Conservation (phyloP, 2,113 vertebrate species). For the Misgurnus mizolepis region DNA sequence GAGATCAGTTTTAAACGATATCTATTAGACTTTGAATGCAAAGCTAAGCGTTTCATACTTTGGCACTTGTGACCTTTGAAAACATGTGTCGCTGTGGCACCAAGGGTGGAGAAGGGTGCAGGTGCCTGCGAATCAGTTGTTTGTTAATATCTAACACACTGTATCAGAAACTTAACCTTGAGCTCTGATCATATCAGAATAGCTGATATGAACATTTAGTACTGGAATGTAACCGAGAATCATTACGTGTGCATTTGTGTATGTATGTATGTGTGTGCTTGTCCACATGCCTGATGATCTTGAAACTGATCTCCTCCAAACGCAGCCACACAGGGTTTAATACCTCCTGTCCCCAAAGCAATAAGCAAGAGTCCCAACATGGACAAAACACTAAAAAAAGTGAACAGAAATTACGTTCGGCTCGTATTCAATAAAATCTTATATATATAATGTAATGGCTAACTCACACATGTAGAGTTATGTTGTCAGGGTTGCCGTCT, state of each 20-base stretch:
- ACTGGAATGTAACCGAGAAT: not conserved
- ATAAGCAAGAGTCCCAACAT: conserved; percentile 87
- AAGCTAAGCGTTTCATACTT: not conserved
- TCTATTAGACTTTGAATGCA: no score
- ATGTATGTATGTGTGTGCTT: not conserved
- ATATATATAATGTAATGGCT: no score
- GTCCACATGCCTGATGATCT: conserved; percentile 82
- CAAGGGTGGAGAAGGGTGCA: not conserved
- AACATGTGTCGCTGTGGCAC: not conserved
- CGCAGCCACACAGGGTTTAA: conserved; percentile 94
- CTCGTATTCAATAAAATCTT: no score
- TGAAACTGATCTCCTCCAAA: conserved; percentile 97
- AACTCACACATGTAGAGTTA: conserved; percentile 84
- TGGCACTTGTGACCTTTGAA: not conserved
- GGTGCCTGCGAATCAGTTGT: not conserved
- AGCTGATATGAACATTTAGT: not conserved
- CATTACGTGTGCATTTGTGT: not conserved
- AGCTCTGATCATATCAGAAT: not conserved
- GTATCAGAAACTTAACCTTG: conserved; percentile 27
- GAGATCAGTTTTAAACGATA: no score
- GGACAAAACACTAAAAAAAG: conserved; percentile 77
- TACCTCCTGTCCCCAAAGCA: conserved; percentile 92
- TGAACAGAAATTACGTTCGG: not conserved
- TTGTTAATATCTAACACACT: not conserved
- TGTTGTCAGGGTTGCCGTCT: conserved; percentile 72